These are phyloP conservation scores for Drosophila trichaetosa DNA, from an alignment of 2,888 invertebrate genomes.

Conservation along the genomic window DNA sequence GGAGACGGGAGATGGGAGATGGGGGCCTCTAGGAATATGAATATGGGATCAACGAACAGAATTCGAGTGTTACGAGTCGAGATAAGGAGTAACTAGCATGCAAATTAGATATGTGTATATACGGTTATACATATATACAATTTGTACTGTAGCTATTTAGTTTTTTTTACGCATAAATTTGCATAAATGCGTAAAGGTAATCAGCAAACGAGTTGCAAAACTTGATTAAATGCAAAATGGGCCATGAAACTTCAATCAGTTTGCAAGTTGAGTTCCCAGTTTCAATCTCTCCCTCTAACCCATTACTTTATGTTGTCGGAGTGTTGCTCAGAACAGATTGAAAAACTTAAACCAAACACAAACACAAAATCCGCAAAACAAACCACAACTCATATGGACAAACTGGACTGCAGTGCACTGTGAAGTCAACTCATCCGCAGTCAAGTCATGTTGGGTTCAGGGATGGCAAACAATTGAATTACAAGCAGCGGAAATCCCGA, in stretches of 20 bases:
- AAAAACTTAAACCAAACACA: slow-evolving; percentile 54
- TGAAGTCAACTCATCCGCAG: neutral
- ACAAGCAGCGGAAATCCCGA: neutral
- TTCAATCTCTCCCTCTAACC: neutral
- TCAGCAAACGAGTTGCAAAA: slow-evolving; percentile 53
- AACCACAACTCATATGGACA: slow-evolving; percentile 23
- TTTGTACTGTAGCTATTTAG: slow-evolving; percentile 35
- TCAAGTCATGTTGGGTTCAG: slow-evolving; percentile 6
- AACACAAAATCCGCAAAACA: slow-evolving; percentile 40
- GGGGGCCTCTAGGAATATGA: neutral
- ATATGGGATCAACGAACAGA: slow-evolving; percentile 14
- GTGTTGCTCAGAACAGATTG: slow-evolving; percentile 30
- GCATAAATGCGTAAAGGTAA: slow-evolving; percentile 54
- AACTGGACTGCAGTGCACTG: slow-evolving; percentile 15
- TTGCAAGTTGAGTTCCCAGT: slow-evolving; percentile 3
- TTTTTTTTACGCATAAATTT: slow-evolving; percentile 52
- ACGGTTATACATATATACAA: neutral
- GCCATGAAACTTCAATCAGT: slow-evolving; percentile 44
- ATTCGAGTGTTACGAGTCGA: slow-evolving; percentile 9
- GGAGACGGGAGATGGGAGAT: neutral
- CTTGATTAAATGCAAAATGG: slow-evolving; percentile 64
- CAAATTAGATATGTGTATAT: slow-evolving; percentile 33
- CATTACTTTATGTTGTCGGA: neutral
- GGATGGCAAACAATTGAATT: slow-evolving; percentile 11
- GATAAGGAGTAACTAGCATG: slow-evolving; percentile 24